These are phyloP conservation scores for Calliopsis andreniformis DNA, from an alignment of 1,140 invertebrate species.

Conservation along the genomic window DNA sequence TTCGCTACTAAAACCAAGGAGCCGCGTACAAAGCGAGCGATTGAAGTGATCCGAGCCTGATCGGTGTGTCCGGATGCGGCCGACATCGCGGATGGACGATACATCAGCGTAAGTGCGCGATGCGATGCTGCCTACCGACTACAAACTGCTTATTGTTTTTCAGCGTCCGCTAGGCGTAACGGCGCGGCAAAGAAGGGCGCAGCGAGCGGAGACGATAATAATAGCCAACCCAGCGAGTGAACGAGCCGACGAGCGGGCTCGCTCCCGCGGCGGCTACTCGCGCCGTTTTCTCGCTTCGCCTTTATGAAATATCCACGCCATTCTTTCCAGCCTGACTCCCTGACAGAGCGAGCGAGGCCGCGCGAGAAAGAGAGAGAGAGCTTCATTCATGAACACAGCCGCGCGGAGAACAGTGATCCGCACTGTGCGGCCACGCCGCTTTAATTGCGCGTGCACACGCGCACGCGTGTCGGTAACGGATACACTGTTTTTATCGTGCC, in stretches of 20 bases:
- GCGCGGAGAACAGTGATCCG: constrained; percentile 63
- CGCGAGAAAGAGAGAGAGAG: background rate
- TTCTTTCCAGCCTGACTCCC: constrained; percentile 66
- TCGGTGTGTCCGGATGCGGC: background rate
- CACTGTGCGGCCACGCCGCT: constrained; percentile 59
- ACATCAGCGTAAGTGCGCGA: constrained; percentile 42
- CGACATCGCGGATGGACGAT: constrained; percentile 46
- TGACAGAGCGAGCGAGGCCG: constrained; percentile 1
- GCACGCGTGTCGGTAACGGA: constrained; percentile 45
- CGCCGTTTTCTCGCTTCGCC: constrained; percentile 60
- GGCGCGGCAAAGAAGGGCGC: constrained; percentile 43
- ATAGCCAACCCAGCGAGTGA: constrained; percentile 58
- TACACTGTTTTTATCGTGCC: constrained; percentile 35
- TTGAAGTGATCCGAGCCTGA: background rate
- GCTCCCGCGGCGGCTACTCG: constrained; percentile 18
- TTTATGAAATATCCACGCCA: constrained; percentile 66
- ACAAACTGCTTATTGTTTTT: constrained; percentile 70
- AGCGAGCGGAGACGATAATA: constrained; percentile 63
- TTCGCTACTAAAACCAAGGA: background rate
- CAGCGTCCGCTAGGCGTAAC: constrained; percentile 42
- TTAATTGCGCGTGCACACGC: constrained; percentile 63
- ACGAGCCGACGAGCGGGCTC: background rate
- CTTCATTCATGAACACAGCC: constrained; percentile 68
- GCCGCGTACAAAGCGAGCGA: constrained; percentile 5
- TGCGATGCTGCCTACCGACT: constrained; percentile 40